A percentile compares a stretch with the other conserved stretches of the same genome.
phyloP scores from a whole-genome alignment of 2,113 vertebrate genomes.

The Leptosomus discolor region DNA sequence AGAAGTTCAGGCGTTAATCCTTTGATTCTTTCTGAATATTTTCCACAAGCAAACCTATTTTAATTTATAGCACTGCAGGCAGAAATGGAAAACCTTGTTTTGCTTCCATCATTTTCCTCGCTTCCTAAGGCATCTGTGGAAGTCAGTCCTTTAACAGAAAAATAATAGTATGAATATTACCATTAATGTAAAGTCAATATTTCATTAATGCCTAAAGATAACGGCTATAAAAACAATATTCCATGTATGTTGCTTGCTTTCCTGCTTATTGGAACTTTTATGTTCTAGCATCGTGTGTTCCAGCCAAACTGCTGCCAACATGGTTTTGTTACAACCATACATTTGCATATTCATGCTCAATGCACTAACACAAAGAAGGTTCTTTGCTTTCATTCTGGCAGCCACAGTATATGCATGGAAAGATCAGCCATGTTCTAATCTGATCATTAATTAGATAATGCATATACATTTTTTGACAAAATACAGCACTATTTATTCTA shows the following conservation, averaged over 20 bases:
- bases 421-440: neutral
- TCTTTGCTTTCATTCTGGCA: neutral
- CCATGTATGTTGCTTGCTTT: neutral
- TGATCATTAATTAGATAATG: neutral
- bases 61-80: neutral
- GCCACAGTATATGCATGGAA: neutral
- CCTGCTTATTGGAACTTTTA: neutral
- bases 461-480: neutral
- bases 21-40: neutral
- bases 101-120: neutral
- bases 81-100: neutral
- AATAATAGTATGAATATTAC: neutral
- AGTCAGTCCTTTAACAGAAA: neutral
- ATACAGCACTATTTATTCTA: neutral
- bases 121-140: neutral
- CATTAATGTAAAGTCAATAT: neutral
- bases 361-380: accelerated
- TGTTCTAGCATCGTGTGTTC: neutral
- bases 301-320: neutral
- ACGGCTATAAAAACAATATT: neutral
- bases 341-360: neutral
- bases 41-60: neutral
- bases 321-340: neutral
- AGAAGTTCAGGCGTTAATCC: neutral
- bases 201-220: neutral